Conservation (phyloP, 2,888 invertebrate species). For the Melangyna quadrimaculata region DNA sequence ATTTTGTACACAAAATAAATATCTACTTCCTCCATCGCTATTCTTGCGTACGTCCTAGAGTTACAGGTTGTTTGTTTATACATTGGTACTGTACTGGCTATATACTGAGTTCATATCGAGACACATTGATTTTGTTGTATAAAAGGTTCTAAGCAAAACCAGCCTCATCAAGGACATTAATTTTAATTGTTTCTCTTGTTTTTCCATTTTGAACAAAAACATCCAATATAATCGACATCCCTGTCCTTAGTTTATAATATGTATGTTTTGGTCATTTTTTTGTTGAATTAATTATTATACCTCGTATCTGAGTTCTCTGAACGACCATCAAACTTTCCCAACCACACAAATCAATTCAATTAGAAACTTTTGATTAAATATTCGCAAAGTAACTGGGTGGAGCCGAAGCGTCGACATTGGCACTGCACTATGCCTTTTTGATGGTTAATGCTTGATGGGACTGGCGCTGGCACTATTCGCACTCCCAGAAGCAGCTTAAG, state of each 20-base stretch:
- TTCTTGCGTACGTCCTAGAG: too few relatives aligned
- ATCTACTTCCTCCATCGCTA: too few relatives aligned
- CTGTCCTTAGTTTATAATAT: background rate
- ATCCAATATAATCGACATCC: background rate
- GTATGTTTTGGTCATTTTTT: background rate
- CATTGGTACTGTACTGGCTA: too few relatives aligned
- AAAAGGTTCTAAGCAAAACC: background rate
- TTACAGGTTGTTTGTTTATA: too few relatives aligned
- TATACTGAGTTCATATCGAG: background rate
- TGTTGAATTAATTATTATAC: background rate
- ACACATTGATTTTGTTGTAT: background rate
- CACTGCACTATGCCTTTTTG: background rate
- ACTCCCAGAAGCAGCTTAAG: background rate
- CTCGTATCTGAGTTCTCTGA: background rate
- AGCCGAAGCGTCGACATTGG: background rate
- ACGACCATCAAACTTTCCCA: conserved; percentile 42
- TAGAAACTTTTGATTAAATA: conserved; percentile 61
- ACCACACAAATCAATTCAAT: conserved; percentile 64
- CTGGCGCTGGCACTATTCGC: background rate
- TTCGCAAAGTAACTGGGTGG: conserved; percentile 42
- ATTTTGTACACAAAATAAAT: too few relatives aligned
- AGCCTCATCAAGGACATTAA: background rate
- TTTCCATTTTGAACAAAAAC: background rate
- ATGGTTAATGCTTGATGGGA: background rate
- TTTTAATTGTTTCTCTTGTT: background rate